phyloP scores from a whole-genome alignment of 2,888 invertebrate species.

The Mythimna pallens region DNA sequence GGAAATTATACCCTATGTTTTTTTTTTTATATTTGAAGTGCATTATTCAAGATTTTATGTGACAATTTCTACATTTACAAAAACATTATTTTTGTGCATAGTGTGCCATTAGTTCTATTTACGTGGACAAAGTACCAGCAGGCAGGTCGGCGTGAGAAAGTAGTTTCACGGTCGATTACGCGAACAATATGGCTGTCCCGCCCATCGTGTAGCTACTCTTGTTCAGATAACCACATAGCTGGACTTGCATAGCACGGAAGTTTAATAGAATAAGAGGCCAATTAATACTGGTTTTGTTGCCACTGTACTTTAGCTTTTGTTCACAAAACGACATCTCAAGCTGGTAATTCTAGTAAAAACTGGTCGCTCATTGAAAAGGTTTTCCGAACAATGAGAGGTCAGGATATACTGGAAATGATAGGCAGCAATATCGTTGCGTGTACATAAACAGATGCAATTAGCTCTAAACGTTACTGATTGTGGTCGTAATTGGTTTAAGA shows the following conservation, averaged over 20 bases:
- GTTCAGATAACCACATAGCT: not conserved
- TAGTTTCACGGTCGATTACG: slow-evolving; percentile 65
- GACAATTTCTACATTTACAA: too few relatives aligned
- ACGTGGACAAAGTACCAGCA: slow-evolving; percentile 44
- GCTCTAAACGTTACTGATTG: slow-evolving; percentile 31
- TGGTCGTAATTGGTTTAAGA: slow-evolving; percentile 25
- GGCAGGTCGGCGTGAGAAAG: slow-evolving; percentile 63
- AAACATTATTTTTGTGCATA: slow-evolving; percentile 13
- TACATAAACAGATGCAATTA: slow-evolving; percentile 42
- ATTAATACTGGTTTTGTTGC: not conserved
- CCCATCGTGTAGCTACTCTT: slow-evolving; percentile 45
- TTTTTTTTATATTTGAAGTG: not conserved
- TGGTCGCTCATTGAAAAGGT: not conserved
- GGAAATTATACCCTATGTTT: too few relatives aligned
- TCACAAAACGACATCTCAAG: not conserved
- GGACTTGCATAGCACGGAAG: not conserved
- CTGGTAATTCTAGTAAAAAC: not conserved
- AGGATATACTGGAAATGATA: not conserved
- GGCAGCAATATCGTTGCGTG: not conserved
- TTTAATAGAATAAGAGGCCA: not conserved
- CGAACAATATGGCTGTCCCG: slow-evolving; percentile 52
- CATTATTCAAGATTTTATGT: not conserved
- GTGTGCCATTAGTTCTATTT: slow-evolving; percentile 27
- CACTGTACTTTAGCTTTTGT: too few relatives aligned
- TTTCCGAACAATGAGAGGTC: not conserved